These are phyloP conservation scores for Ramazzottius varieornatus DNA, from an alignment of 2,888 invertebrate species.

Conservation along the genomic window DNA sequence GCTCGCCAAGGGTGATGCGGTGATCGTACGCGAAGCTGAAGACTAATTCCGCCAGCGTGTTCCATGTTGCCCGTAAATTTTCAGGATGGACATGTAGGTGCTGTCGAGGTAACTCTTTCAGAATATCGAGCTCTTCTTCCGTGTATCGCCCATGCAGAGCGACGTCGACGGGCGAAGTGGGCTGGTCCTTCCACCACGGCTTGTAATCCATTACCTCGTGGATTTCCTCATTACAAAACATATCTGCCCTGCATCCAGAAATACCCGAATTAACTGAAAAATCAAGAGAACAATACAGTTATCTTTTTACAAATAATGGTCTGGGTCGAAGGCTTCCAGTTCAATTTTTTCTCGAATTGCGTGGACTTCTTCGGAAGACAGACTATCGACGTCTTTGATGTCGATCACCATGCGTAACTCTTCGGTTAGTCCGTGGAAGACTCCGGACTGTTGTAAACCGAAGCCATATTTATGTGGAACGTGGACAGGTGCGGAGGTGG, in stretches of 20 bases:
- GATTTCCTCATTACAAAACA: neutral
- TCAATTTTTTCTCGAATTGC: neutral
- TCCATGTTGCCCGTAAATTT: neutral
- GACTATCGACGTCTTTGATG: neutral
- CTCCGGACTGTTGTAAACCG: neutral
- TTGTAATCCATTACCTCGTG: neutral
- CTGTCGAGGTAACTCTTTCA: slow-evolving; percentile 4
- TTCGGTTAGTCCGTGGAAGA: neutral
- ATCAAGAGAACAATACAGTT: neutral
- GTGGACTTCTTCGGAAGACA: neutral
- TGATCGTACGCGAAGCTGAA: neutral
- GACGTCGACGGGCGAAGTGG: neutral
- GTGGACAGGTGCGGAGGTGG: neutral
- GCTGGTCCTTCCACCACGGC: neutral
- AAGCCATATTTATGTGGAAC: neutral
- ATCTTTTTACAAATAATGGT: neutral
- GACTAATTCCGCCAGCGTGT: neutral
- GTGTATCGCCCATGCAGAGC: neutral
- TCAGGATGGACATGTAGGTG: neutral
- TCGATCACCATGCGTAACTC: neutral
- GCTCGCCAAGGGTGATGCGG: neutral
- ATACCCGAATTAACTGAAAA: neutral
- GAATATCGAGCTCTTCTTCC: neutral
- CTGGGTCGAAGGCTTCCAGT: neutral
- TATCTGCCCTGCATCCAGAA: neutral